Base-by-base conservation (phyloP, 2,113 vertebrate species). In the Turdus rufiventris region DNA sequence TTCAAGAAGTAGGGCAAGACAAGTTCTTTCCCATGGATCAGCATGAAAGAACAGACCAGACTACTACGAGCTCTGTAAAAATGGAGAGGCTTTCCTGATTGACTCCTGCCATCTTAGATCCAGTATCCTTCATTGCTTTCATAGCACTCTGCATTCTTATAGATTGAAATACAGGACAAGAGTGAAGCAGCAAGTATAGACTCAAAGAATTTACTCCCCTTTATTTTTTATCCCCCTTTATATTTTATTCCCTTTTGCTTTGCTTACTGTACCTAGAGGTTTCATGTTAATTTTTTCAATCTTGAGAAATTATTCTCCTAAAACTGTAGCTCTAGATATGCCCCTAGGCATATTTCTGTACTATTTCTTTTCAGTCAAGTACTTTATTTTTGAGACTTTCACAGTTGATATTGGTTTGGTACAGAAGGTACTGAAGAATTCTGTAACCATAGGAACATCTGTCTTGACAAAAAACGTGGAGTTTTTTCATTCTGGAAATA, bases 361-460 rank as follows among this genome's bases (percentile, higher is more conserved):
- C 12, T 31, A 19, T 40, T 92, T 56, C 43, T n/a, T 93, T 86
- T 83, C 72, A 93, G 65, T 25, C 72, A 63, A 87, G 56, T 31
- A 67, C n/a, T 84, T 65, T 74, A 60, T 71, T 92, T 95, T 93
- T 81, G 68, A 96, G 65, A 60, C 5, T 80, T 79, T 92, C 72
- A 92, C 28, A 86, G 63, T 11, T 85, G 86, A 84, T 80, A 70
- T 26, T 45, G 34, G 25, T 88, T 80, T 86, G 45, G 45, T 76
- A 72, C 28, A 72, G 74, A 67, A 94, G 50, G 43, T 63, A 71
- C 25, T 63, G 67, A 77, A 82, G 28, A 91, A 91, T 91, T 95
- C 77, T 81, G 76, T 86, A 80, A 89, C 83, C 80, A 71, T 81
- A 84, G 85, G 57, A 93, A 93, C 34, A 86, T 93, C 74, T 88